A percentile compares a stretch with the other conserved stretches of the same genome.
Conservation (phyloP, 2,113 vertebrate species). For the Colinus virginianus region DNA sequence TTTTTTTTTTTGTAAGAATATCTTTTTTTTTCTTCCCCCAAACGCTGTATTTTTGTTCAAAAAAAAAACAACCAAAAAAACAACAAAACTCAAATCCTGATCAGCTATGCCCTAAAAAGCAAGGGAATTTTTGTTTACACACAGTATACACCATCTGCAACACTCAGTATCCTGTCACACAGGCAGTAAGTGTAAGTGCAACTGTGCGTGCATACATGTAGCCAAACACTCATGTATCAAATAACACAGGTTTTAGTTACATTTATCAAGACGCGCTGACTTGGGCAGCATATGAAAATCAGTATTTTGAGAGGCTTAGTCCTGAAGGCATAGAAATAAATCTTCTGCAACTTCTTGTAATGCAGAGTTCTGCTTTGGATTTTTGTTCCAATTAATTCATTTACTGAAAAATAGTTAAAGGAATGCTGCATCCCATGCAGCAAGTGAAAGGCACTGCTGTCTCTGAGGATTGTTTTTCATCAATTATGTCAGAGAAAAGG, state of each 20-base stretch:
- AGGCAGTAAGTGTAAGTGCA: not conserved
- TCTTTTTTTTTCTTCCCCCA: fast-evolving
- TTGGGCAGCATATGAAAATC: not conserved
- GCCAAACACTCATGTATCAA: fast-evolving
- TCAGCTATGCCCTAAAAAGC: not conserved
- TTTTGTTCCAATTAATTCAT: not conserved
- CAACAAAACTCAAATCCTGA: not conserved
- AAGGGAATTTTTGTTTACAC: not conserved
- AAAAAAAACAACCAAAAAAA: fast-evolving
- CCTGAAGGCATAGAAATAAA: not conserved
- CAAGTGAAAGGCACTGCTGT: not conserved
- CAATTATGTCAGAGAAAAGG: conserved; percentile 35
- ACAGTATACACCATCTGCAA: not conserved
- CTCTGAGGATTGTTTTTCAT: conserved; percentile 45
- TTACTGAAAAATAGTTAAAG: not conserved
- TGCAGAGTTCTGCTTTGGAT: not conserved
- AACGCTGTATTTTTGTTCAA: not conserved
- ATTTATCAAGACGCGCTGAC: not conserved
- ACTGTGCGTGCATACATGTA: fast-evolving
- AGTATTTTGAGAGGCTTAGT: not conserved
- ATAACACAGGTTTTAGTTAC: fast-evolving
- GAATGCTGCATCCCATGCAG: not conserved
- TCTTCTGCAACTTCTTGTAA: not conserved
- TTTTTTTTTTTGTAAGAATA: not conserved
- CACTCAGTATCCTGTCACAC: not conserved